Evolutionary conservation across 2,797 vertebrate species (phyloP).

Genomic region (Anguilla megastoma): DNA sequence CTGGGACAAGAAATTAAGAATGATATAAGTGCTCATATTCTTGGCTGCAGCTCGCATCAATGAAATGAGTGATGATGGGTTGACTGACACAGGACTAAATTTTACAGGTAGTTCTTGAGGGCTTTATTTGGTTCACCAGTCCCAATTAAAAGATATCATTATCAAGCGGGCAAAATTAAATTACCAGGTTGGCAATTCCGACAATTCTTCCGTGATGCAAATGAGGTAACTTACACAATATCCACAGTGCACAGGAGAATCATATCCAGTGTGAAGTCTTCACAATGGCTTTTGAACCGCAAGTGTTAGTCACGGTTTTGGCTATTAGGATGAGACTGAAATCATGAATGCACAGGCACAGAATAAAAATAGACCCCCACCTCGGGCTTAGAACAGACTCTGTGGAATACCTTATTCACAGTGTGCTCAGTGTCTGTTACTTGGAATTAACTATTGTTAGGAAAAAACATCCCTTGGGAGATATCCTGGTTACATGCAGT

Average conservation of each 20-base stretch:
- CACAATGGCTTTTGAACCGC: background rate
- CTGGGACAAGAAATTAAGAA: conserved; percentile 33
- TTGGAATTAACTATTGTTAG: conserved; percentile 45
- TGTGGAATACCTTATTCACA: conserved; percentile 41
- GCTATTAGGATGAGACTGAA: background rate
- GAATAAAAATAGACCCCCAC: conserved; percentile 19
- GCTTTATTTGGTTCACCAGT: conserved; percentile 21
- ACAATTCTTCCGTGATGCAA: background rate
- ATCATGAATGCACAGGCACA: background rate
- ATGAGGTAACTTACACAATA: background rate
- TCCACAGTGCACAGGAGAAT: background rate
- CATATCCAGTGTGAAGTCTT: background rate
- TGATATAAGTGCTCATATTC: conserved; percentile 16
- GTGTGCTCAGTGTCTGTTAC: conserved; percentile 35
- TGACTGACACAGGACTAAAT: background rate
- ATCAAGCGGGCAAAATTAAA: background rate
- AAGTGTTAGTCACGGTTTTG: background rate
- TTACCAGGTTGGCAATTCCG: background rate
- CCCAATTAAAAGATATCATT: conserved; percentile 26
- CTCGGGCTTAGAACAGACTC: conserved; percentile 41
- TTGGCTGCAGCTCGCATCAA: background rate
- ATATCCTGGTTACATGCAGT: conserved; percentile 35
- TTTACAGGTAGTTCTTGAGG: background rate
- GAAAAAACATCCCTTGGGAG: conserved; percentile 33
- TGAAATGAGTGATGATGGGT: background rate